phyloP scores from a whole-genome alignment of 2,888 invertebrate species.

The Stenodera caucasica region DNA sequence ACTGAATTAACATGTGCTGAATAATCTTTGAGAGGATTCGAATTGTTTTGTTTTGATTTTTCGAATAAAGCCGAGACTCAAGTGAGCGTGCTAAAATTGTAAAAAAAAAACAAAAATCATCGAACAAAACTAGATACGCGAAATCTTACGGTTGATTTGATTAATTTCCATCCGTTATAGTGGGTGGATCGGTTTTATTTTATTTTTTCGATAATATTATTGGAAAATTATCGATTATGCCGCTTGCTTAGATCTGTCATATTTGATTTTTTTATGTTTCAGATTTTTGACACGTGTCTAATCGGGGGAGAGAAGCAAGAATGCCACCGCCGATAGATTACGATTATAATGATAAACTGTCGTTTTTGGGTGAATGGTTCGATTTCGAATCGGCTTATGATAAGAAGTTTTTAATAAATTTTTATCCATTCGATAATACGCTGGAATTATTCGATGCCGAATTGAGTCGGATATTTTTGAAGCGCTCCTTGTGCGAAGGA shows the following conservation, averaged over 20 bases:
- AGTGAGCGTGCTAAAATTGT: not conserved
- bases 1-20: not conserved
- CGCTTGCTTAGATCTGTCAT: not conserved
- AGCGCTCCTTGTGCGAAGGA: constrained; percentile 69
- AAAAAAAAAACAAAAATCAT: not conserved
- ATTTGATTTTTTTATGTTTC: not conserved
- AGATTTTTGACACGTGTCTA: not conserved
- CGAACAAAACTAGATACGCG: not conserved
- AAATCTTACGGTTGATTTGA: not conserved
- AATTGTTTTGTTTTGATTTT: not conserved
- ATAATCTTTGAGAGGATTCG: not conserved
- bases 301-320: not conserved
- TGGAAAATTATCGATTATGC: too few species aligned
- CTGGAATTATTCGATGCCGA: constrained; percentile 67
- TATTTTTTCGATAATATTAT: too few species aligned
- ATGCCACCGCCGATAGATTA: constrained; percentile 18
- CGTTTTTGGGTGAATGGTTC: constrained; percentile 83
- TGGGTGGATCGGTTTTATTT: too few species aligned
- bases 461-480: constrained; percentile 55
- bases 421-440: constrained; percentile 74
- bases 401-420: constrained; percentile 76
- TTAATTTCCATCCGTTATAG: not conserved
- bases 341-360: constrained; percentile 60
- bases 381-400: constrained; percentile 76
- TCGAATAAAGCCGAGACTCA: not conserved